phyloP scores from a whole-genome alignment of 2,888 invertebrate genomes.

The Anticlea derivata region DNA sequence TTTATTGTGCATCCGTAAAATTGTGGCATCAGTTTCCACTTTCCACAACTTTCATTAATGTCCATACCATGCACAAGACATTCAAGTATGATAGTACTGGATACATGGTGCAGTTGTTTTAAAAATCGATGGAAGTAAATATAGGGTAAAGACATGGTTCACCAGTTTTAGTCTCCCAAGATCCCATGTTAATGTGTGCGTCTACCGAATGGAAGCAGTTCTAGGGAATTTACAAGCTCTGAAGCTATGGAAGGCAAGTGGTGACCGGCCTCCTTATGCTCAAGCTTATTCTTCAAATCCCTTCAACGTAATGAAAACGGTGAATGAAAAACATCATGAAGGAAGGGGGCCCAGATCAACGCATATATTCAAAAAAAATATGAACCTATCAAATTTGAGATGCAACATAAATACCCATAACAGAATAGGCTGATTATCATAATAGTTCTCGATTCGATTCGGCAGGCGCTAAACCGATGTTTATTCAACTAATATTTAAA shows the following conservation, averaged over 20 bases:
- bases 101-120: conserved; percentile 25
- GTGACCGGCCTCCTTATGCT: not conserved
- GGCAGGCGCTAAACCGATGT: conserved; percentile 7
- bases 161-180: conserved; percentile 15
- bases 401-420: not conserved
- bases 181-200: conserved; percentile 16
- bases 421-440: not conserved
- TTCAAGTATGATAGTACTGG: conserved; percentile 28
- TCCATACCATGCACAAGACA: conserved; percentile 37
- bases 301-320: not conserved
- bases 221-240: conserved; percentile 12
- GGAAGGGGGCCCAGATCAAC: not conserved
- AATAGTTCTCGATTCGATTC: not conserved
- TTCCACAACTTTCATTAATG: conserved; percentile 35
- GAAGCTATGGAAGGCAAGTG: conserved; percentile 2
- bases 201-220: conserved; percentile 25
- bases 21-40: conserved; percentile 32
- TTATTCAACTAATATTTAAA: no score
- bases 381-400: no score
- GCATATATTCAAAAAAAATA: no score
- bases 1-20: conserved; percentile 32
- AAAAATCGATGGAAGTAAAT: conserved; percentile 10
- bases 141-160: conserved; percentile 7
- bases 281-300: no score
- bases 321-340: not conserved